Evolutionary conservation across 2,113 vertebrate genomes (phyloP), one percentile per base, ranked within the genome.

Genomic region (Hemichromis elongatus): DNA sequence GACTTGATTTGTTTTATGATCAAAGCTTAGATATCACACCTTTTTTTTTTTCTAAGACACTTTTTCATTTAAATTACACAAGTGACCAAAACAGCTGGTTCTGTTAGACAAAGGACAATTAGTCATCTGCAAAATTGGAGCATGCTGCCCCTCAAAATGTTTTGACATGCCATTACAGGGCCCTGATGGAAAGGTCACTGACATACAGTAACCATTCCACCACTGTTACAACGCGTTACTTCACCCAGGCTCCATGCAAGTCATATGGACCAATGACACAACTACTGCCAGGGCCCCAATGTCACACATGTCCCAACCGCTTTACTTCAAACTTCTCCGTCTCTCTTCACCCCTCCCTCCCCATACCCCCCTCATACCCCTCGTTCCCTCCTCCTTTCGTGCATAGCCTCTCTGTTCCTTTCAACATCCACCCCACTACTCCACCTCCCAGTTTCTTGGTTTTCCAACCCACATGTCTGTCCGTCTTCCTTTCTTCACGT

Each of bases 281-380:
- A 92, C 91, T 94, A 84, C 93, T 87, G 93, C 91, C 86, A 85
- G 91, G 84, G 87, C 91, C 91, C 86, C 90, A 78, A 88, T 95
- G 95, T 95, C 95, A 95, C 93, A 94, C 93, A 93, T 53, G 95
- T 95, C 95, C 93, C 88, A 93, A 92, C 90, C 86, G 81, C 87
- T 95, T 94, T 94, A 83, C 93, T 88, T 95, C 95, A 95, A 94
- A 94, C 90, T 81, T 92, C 83, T 87, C 89, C 81, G 77, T 66
- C 70, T 83, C 81, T 80, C 80, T 42, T 79, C 33, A 68, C 77
- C 90, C 88, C 85, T 83, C 82, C 77, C 68, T 63, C 16, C 57
- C 50, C 70, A 54, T 70, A 16, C 37, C 83, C 81, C 81, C 77
- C 10, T 53, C 50, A 12, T 59, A 56, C 85, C 79, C 81, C 68